Base-by-base conservation (phyloP, 2,888 invertebrate species). In the Calameuta idolon region DNA sequence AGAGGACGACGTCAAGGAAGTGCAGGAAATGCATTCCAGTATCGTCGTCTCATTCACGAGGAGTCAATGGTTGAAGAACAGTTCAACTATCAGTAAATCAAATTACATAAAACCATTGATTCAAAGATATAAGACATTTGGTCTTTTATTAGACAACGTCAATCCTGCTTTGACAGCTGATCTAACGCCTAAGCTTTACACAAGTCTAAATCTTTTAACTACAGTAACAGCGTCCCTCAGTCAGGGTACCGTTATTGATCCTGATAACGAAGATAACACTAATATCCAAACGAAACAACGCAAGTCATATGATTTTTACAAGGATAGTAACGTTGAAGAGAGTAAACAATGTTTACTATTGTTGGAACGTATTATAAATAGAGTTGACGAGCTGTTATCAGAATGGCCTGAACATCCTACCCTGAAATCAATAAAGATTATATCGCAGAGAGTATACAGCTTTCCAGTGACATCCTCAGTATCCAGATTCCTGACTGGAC, bases 391-490 rank as follows among this genome's bases (percentile, higher is more conserved):
- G 74, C 92, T 98, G 75, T 92, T 97, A 40, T 92, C 93, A 0
- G 95, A 97, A 84, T 98, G 97, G 97, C 97, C 98, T 0, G 97
- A 97, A 82, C 97, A 98, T 92, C 98, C 98, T 0, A 96, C 96
- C 0, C 92, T 99, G 69, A 94, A 94, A 88, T 95, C 96, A 93
- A 96, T 97, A 80, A 92, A 94, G 82, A 92, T 93, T 11, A 94
- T 97, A 79, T 94, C 95, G 4, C 93, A 95, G 12, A 92, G 95
- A 80, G 94, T 96, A 75, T 91, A 94, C 35, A 91, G 92, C 31
- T 97, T 99, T 90, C 94, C 97, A 0, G 93, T 97, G 0, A 95
- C 95, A 0, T 96, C 96, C 81, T 96, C 99, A 0, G 92, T 99
- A 4, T 96, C 97, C 79, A 95, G 98, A 83, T 98, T 97, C 88